Conservation (phyloP, 2,797 vertebrate genomes). For the Notamacropus eugenii region DNA sequence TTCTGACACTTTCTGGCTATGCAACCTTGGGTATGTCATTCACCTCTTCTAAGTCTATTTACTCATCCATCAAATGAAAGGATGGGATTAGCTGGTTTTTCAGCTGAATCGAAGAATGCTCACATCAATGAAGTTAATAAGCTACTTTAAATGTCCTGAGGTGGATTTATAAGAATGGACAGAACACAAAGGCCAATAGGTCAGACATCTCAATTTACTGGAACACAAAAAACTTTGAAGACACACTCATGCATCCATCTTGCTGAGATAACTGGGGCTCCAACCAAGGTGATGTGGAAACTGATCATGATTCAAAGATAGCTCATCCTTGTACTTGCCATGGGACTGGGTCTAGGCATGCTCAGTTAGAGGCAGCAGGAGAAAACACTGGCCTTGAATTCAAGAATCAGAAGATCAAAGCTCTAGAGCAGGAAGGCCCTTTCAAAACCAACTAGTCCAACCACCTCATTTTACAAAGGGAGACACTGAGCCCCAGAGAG, state of each 20-base stretch:
- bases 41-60: not conserved
- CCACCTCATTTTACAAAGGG: not conserved
- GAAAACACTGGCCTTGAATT: not conserved
- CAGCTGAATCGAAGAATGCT: not conserved
- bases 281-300: not conserved
- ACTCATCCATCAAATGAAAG: not conserved
- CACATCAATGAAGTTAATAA: not conserved
- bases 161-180: not conserved
- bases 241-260: not conserved
- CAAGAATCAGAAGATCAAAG: not conserved
- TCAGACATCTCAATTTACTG: not conserved
- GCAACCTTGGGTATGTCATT: too few relatives aligned
- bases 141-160: too few relatives aligned
- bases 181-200: not conserved
- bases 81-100: not conserved
- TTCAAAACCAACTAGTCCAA: not conserved
- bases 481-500: not conserved
- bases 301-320: not conserved
- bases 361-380: not conserved
- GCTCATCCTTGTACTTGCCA: not conserved
- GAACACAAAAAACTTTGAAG: too few relatives aligned
- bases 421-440: too few relatives aligned
- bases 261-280: not conserved
- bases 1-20: not conserved
- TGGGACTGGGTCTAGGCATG: too few relatives aligned